phyloP scores from a whole-genome alignment of 2,888 invertebrate genomes.

The Griposia aprilina region DNA sequence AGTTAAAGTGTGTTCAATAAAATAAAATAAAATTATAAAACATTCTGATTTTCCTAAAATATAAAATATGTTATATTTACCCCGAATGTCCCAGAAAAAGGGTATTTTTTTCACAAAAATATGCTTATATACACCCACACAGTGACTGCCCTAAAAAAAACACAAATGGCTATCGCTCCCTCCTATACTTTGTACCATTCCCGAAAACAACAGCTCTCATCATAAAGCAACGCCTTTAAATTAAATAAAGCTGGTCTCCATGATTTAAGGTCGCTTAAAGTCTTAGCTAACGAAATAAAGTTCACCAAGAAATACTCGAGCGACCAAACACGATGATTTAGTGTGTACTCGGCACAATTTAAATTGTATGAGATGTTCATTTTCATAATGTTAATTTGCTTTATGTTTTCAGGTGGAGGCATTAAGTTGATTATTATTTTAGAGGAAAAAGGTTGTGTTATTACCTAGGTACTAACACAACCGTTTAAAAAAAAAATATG shows the following conservation, averaged over 20 bases:
- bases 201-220: constrained; percentile 58
- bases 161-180: constrained; percentile 1
- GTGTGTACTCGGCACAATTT: constrained; percentile 43
- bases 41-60: too few relatives aligned
- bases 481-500: too few relatives aligned
- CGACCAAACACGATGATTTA: constrained; percentile 56
- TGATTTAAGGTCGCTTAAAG: constrained; percentile 73
- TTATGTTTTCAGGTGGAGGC: constrained; percentile 34
- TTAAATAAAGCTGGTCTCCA: constrained; percentile 75
- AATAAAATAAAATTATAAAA: too few relatives aligned
- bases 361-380: constrained; percentile 55
- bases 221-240: constrained; percentile 72
- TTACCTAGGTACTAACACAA: too few relatives aligned
- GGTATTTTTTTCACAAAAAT: too few relatives aligned
- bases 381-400: constrained; percentile 54
- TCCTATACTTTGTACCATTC: constrained; percentile 20
- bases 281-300: constrained; percentile 62
- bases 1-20: too few relatives aligned
- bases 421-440: constrained; percentile 17
- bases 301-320: constrained; percentile 52
- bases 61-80: too few relatives aligned
- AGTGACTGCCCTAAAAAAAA: too few relatives aligned
- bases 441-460: background rate
- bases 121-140: too few relatives aligned
- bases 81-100: too few relatives aligned